Conservation (phyloP, 2,888 invertebrate species). For the Taenaris catops region DNA sequence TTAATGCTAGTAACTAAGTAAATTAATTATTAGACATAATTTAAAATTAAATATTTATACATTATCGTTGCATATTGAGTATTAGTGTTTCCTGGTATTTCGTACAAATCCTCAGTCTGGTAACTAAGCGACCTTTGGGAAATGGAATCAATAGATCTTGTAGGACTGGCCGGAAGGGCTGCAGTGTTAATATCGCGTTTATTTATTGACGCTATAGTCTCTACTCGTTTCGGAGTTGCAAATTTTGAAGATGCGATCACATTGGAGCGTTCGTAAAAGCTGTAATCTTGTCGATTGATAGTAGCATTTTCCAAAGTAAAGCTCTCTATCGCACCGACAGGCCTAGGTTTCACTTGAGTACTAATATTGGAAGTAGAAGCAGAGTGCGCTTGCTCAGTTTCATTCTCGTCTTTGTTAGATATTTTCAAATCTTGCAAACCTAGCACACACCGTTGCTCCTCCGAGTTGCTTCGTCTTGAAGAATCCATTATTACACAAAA, state of each 20-base stretch:
- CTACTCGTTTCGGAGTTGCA: slow-evolving; percentile 87
- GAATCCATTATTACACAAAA: slow-evolving; percentile 48
- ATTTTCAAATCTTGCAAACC: slow-evolving; percentile 75
- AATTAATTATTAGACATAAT: no score
- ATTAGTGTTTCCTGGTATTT: slow-evolving; percentile 62
- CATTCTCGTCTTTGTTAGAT: slow-evolving; percentile 70
- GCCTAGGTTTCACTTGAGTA: slow-evolving; percentile 68
- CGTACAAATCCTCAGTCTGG: slow-evolving; percentile 67
- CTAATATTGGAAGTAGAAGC: slow-evolving; percentile 54
- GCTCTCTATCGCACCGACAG: slow-evolving; percentile 83
- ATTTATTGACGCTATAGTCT: slow-evolving; percentile 76
- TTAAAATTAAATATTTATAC: no score
- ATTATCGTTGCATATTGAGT: slow-evolving; percentile 73
- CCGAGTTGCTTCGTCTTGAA: slow-evolving; percentile 58
- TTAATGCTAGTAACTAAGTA: no score
- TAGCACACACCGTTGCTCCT: slow-evolving; percentile 67
- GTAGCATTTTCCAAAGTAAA: slow-evolving; percentile 79
- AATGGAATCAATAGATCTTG: slow-evolving; percentile 80
- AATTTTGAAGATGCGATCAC: slow-evolving; percentile 89
- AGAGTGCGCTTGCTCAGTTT: slow-evolving; percentile 73
- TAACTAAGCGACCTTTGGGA: slow-evolving; percentile 80
- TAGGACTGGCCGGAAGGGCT: slow-evolving; percentile 74
- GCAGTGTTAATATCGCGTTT: slow-evolving; percentile 62
- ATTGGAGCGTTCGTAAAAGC: slow-evolving; percentile 84
- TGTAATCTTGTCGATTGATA: slow-evolving; percentile 66